Evolutionary conservation across 2,113 vertebrate genomes (phyloP), one percentile per base, ranked within the genome.

Genomic region (Dasyprocta punctata): DNA sequence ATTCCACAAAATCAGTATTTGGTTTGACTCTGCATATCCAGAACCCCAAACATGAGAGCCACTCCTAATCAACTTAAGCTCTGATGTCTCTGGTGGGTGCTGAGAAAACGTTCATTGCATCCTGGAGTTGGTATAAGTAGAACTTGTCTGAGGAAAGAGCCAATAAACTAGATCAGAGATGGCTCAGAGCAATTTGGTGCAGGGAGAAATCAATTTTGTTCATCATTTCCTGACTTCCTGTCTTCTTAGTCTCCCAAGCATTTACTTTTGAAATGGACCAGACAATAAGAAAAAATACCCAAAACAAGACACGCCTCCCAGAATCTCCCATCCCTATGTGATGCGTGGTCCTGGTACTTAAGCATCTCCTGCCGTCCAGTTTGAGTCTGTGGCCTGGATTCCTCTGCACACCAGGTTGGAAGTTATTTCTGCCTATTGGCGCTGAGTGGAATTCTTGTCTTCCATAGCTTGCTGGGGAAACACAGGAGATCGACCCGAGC

Each of bases 201-300:
- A 33, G 52, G 52, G 33, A 61, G 86, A 92, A 47, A 86, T 41
- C 84, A 81, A 80, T 90, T 80, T 75, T 52, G 6, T 61, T 82
- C 52, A 54, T 65, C 26, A n/a, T 82, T 69, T 77, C 58, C 58
- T 90, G 60, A 81, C 19, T 84, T 84, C 69, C 89, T 83, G 24
- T 38, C 44, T 90, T 36, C 56, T 84, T 44, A 36, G 90, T 69
- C 28, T 94, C 86, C 41, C 4, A 8, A 89, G 49, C 38, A 49
- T 86, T 94, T 82, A 63, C 33, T 94, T 92, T 96, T 26, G 24
- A 96, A 94, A 94, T 16, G 7, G 54, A 28, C 17, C 22, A 30
- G 7, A 38, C 38, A 69, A 88, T 20, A 86, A 84, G 36, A 94
- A 94, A 85, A 63, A 65, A 1, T 26, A 80, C 81, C 26, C 47